A percentile compares a stretch with the other conserved stretches of the same genome.
Conservation (phyloP, 2,888 invertebrate genomes). For the Penaeus monodon region DNA sequence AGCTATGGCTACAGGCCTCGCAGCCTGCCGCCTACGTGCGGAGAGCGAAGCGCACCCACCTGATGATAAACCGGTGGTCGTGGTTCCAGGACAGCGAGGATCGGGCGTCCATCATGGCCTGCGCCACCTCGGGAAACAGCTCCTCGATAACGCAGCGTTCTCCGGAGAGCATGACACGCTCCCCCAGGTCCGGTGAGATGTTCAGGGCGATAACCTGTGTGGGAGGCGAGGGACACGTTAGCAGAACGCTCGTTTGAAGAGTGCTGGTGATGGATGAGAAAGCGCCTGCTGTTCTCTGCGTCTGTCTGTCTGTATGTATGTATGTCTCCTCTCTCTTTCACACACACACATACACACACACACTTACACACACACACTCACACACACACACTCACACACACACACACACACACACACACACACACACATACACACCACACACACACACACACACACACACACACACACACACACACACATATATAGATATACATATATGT, state of each 20-base stretch:
- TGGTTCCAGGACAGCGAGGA: slow-evolving; percentile 84
- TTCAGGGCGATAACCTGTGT: slow-evolving; percentile 77
- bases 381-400: too few species aligned
- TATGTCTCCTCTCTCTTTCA: too few species aligned
- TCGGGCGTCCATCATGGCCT: slow-evolving; percentile 83
- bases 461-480: too few species aligned
- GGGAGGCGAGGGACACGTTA: not conserved
- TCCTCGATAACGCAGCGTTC: slow-evolving; percentile 83
- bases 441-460: too few species aligned
- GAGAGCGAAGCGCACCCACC: slow-evolving; percentile 22
- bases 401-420: too few species aligned
- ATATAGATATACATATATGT: too few species aligned
- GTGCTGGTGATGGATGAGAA: not conserved
- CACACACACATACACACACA: not conserved
- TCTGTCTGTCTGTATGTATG: not conserved
- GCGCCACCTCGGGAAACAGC: slow-evolving; percentile 74
- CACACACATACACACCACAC: too few species aligned
- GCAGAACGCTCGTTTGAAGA: not conserved
- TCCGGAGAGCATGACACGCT: slow-evolving; percentile 85
- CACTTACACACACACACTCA: not conserved
- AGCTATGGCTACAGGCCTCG: too few species aligned
- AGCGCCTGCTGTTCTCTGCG: too few species aligned
- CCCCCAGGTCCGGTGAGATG: slow-evolving; percentile 84
- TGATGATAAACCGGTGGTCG: slow-evolving; percentile 63
- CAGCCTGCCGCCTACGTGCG: too few species aligned